phyloP scores from a whole-genome alignment of 1,140 invertebrate species.

The Whitmania pigra region DNA sequence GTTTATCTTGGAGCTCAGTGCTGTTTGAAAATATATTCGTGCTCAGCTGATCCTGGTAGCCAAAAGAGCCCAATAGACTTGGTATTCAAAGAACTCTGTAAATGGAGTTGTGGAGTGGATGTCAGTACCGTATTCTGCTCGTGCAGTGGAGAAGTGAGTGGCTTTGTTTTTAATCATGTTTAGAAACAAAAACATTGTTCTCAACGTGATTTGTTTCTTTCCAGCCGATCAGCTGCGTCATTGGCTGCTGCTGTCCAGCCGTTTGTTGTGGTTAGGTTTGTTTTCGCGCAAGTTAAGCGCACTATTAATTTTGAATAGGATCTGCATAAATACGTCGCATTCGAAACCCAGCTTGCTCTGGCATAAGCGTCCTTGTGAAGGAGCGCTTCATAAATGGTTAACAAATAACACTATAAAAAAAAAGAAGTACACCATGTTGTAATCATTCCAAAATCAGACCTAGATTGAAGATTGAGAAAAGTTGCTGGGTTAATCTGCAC shows the following conservation, averaged over 20 bases:
- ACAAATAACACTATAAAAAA: too few relatives aligned
- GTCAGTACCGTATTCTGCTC: constrained; percentile 8
- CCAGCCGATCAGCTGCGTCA: constrained; percentile 7
- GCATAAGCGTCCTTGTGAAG: too few relatives aligned
- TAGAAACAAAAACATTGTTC: background rate
- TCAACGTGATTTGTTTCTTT: background rate
- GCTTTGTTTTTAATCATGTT: background rate
- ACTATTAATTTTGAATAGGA: constrained; percentile 37
- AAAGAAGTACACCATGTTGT: too few relatives aligned
- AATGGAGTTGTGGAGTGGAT: constrained; percentile 10
- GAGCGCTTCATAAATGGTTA: too few relatives aligned
- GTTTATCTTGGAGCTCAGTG: constrained; percentile 5
- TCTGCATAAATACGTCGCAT: too few relatives aligned
- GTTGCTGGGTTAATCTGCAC: too few relatives aligned
- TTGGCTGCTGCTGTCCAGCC: constrained; percentile 10
- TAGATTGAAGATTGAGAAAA: too few relatives aligned
- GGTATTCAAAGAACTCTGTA: constrained; percentile 6
- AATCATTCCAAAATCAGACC: too few relatives aligned
- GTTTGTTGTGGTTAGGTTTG: constrained; percentile 1
- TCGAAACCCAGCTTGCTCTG: too few relatives aligned
- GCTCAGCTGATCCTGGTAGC: background rate
- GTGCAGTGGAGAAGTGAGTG: constrained; percentile 8
- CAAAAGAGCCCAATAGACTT: constrained; percentile 8
- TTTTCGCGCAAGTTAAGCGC: background rate
- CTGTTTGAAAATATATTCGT: constrained; percentile 9